Base-by-base conservation (phyloP, 2,797 vertebrate species). In the Synaphobranchus kaupii region DNA sequence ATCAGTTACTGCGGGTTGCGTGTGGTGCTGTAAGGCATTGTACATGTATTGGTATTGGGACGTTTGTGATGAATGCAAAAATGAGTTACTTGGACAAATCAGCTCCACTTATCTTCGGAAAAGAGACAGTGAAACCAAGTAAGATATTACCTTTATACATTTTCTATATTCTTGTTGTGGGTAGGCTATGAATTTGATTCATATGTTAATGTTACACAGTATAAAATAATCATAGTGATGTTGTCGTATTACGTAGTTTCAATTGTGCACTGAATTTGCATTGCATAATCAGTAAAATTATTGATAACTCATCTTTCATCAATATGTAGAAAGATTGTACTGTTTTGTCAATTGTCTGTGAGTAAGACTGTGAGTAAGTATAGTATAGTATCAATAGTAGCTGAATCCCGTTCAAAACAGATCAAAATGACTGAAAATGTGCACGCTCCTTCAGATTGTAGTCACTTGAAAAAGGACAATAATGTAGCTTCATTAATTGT, bases 121-220 rank as follows among this genome's bases (percentile, higher is more conserved):
- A 47, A 50, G 78, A 44, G 47, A 81, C 78, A 15, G 44, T 81
- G 44, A 22, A 81, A 50, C 78, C 78, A 81, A 81, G 78, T 81
- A 81, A 81, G 34, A 85, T 1, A 22, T 50, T 50, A 48, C 73
- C 5, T 47, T 63, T 31, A 4, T 39, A 50, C 7, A 50, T 47
- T 76, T 34, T 1, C 66, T 39, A 15, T 76, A 17, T 60, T 60
- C 25, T 44, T 47, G 47, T 22, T 47, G 20, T 47, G 12, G 20
- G 22, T 22, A 78, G 17, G 3, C 34, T 78, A 13, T 47, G 73
- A 44, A 68, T 68, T 17, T 15, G n/a, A 39, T 34, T 15, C 3
- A 17, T 76, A 13, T 76, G 71, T 20, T 39, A 76, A 76, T 76
- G 34, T 76, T 15, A 20, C 20, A 31, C 28, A 13, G 71, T 39